Evolutionary conservation across 2,797 vertebrate genomes (phyloP).

Genomic region (Coracias cyanogaster): DNA sequence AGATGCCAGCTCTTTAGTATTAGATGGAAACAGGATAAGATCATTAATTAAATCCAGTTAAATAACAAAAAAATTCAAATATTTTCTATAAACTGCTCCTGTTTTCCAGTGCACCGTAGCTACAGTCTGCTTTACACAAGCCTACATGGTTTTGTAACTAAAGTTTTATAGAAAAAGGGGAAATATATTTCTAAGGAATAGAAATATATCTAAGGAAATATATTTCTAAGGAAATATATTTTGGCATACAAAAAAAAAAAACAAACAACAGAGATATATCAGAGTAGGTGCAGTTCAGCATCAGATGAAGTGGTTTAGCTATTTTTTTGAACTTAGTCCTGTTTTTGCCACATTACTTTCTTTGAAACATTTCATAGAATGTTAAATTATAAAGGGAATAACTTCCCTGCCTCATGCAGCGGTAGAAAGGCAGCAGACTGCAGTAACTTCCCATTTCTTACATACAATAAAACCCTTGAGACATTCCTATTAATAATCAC

Average conservation of each 20-base stretch:
- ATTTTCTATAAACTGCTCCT: background rate
- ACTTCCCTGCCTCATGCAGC: background rate
- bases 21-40: background rate
- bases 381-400: conserved; percentile 29
- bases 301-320: background rate
- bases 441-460: conserved; percentile 37
- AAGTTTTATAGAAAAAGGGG: conserved; percentile 3
- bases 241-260: background rate
- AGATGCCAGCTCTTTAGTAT: conserved; percentile 19
- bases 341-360: background rate
- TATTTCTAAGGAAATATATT: background rate
- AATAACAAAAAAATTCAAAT: conserved; percentile 31
- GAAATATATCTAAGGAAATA: too few species aligned
- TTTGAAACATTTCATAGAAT: background rate
- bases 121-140: background rate
- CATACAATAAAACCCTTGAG: conserved; percentile 49
- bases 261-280: background rate
- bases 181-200: conserved; percentile 23
- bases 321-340: background rate
- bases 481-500: conserved; percentile 51
- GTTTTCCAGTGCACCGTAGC: background rate
- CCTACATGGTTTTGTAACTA: background rate
- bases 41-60: conserved; percentile 11
- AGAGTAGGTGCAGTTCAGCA: background rate
- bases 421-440: conserved; percentile 22